A percentile compares a stretch with the other conserved stretches of the same genome.
Conservation (phyloP, 2,113 vertebrate species). For the Antechinus stuartii region DNA sequence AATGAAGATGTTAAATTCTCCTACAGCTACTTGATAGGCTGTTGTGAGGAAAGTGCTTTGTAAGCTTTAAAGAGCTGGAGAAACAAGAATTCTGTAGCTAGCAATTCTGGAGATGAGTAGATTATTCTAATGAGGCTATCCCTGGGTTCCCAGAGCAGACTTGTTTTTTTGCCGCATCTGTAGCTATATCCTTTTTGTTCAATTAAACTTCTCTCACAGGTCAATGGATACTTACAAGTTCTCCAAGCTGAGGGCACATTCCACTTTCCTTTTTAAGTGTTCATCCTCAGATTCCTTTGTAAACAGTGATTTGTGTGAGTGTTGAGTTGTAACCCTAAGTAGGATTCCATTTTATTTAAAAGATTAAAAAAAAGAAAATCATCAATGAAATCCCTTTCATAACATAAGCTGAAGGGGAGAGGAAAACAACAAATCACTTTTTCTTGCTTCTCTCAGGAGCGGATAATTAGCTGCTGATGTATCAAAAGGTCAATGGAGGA, state of each 20-base stretch:
- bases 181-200: conserved; percentile 47
- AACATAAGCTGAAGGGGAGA: not conserved
- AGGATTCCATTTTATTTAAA: not conserved
- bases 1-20: not conserved
- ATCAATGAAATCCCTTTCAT: not conserved
- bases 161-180: conserved; percentile 60
- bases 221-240: conserved; percentile 63
- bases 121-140: conserved; percentile 49
- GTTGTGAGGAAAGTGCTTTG: not conserved
- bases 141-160: conserved; percentile 49
- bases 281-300: conserved; percentile 67
- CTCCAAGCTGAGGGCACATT: conserved; percentile 9
- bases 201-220: conserved; percentile 71
- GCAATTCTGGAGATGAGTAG: not conserved
- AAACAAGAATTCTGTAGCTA: not conserved
- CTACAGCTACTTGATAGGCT: not conserved
- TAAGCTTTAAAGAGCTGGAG: not conserved
- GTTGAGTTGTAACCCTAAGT: not conserved
- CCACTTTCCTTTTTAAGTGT: conserved; percentile 64
- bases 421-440: not conserved
- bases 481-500: not conserved
- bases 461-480: not conserved
- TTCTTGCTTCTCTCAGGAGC: not conserved
- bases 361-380: not conserved
- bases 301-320: not conserved